Evolutionary conservation across 2,888 invertebrate genomes (phyloP).

Genomic region (Scaptomyza flava): DNA sequence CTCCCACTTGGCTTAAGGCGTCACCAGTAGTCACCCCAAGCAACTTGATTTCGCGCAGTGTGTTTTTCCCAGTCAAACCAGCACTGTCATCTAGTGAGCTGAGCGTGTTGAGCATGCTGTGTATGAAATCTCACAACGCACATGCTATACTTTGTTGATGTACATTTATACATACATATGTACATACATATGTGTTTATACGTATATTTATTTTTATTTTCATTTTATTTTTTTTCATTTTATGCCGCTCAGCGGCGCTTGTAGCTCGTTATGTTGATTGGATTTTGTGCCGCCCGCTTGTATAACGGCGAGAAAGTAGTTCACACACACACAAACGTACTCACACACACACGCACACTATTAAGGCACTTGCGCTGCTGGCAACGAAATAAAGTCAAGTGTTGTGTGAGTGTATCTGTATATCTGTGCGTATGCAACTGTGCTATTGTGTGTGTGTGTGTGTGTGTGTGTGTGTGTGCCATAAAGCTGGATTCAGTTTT

Average conservation of each 20-base stretch:
- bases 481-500: slow-evolving; percentile 75
- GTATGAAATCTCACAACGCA: slow-evolving; percentile 45
- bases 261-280: slow-evolving; percentile 81
- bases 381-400: slow-evolving; percentile 71
- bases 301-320: slow-evolving; percentile 70
- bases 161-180: slow-evolving; percentile 14
- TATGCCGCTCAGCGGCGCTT: slow-evolving; percentile 78
- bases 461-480: slow-evolving; percentile 59
- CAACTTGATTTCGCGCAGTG: slow-evolving; percentile 64
- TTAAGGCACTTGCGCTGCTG: slow-evolving; percentile 68
- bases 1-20: slow-evolving; percentile 48
- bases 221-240: slow-evolving; percentile 56
- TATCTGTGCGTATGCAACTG: slow-evolving; percentile 51
- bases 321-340: slow-evolving; percentile 41
- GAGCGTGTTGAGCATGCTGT: slow-evolving; percentile 52
- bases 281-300: slow-evolving; percentile 78
- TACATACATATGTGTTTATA: slow-evolving; percentile 17
- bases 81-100: slow-evolving; percentile 54
- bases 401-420: slow-evolving; percentile 39
- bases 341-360: slow-evolving; percentile 65
- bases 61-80: slow-evolving; percentile 25
- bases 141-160: slow-evolving; percentile 4
- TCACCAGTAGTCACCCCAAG: slow-evolving; percentile 25
- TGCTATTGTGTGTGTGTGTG: slow-evolving; percentile 13
- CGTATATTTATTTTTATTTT: slow-evolving; percentile 23